Base-by-base conservation (phyloP, 2,797 vertebrate species). In the Coendou prehensilis region DNA sequence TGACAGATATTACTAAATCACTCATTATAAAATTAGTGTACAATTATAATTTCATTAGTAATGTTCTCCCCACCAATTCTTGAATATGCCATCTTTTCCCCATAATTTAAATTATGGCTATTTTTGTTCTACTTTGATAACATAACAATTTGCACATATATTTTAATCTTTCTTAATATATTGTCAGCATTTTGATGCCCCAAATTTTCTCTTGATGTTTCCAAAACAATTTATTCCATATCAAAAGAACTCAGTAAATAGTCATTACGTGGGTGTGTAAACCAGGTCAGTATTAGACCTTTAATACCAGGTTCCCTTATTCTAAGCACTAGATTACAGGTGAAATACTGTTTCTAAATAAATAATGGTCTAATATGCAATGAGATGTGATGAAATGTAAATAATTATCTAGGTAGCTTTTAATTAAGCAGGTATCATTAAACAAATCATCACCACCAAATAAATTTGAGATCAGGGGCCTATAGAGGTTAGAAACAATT, bases 271-370 rank as follows among this genome's bases (percentile, higher is more conserved):
- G 6, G 26, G 20, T 54, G 4, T 93, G 14, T 88, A 92, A 95
- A 63, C 11, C 57, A 2, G 13, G 69, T 57, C 23, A 30, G n/a
- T 52, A 59, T 22, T 76, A 88, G 28, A 93, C 5, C 37, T 69
- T 95, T 57, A 50, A 78, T 75, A 69, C 9, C 23, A 79, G 67
- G 7, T 61, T 57, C 76, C 10, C 63, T 64, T 94, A 26, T 37
- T 87, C 7, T 84, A 37, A 26, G 50, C 4, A 47, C 17, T 79
- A 54, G 26, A 76, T 76, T 54, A 50, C 10, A 93, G 61, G 20
- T 67, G 18, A 94, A 89, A 8, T 78, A 9, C 30, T 63, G 2
- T 93, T 93, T 87, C 61, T 86, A 41, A 97, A 80, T 59, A 96
- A 91, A 87, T 33, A 64, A 71, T 30, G 45, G 59, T 83, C 9